Base-by-base conservation (phyloP, 2,797 vertebrate species). In the Hemibagrus guttatus region DNA sequence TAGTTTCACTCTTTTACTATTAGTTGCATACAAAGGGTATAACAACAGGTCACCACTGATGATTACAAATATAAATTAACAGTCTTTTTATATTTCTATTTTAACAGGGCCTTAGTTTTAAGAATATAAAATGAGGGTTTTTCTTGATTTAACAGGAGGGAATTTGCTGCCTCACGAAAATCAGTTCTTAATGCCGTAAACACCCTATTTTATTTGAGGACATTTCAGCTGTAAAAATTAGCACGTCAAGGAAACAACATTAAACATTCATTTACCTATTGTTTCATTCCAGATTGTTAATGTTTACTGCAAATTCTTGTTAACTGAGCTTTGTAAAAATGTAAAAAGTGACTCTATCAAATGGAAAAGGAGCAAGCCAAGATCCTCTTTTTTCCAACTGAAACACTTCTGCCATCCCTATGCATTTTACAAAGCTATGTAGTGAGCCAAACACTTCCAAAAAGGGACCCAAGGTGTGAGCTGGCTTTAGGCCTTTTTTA, bases 161-260 rank as follows among this genome's bases (percentile, higher is more conserved):
- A 59, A 6, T 78, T 21, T 56, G 54, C 28, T 79, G 49, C 72
- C 72, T 79, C 5, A 79, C 19, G 1, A 79, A 59, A 13, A 9
- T 79, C 54, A 39, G 31, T 39, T 39, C 58, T 58, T 39, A 35
- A 79, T 79, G 9, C 54, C 52, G 12, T 79, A 79, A 79, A 79
- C 54, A 78, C 52, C 76, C 76, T 59, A 13, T 35, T 79, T 79
- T 79, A 83, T 83, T 49, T 28, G 81, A 83, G 81, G 49, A 35
- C 11, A 2, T 79, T 79, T 79, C 76, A 39, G 54, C 76, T 39
- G 76, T 49, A 54, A 84, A 84, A 68, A 86, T 85, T 78, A 68
- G 59, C 42, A 72, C 39, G 14, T 72, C 56, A 58, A 66, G 28
- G 72, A 75, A 66, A 79, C 28, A 79, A 54, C 49, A 75, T 23